A percentile compares a stretch with the other conserved stretches of the same genome.
These are phyloP conservation scores for Psittacus erithacus DNA, from an alignment of 2,113 vertebrate species.

Conservation along the genomic window DNA sequence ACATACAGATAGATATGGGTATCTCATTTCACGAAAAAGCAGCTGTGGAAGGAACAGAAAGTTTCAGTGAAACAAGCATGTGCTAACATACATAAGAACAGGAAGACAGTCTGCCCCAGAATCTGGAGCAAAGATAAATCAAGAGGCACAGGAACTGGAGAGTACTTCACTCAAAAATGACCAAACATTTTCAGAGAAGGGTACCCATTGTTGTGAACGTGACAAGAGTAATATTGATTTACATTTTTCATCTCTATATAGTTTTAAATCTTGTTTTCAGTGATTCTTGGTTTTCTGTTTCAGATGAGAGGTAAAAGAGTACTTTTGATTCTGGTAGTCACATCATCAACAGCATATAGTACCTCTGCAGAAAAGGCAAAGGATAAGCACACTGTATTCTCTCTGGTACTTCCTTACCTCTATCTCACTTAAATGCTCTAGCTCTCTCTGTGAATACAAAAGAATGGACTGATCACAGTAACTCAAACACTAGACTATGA, in stretches of 20 bases:
- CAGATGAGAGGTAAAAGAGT: background rate
- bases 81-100: background rate
- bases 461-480: fast-evolving
- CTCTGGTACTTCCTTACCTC: background rate
- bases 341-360: background rate
- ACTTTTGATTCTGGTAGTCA: background rate
- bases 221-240: background rate
- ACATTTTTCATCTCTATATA: background rate
- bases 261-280: background rate
- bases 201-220: background rate
- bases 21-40: background rate
- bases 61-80: background rate
- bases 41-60: background rate
- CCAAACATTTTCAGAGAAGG: background rate
- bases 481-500: background rate
- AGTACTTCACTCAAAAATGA: background rate
- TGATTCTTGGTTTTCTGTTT: background rate
- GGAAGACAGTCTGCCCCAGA: background rate
- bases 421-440: background rate
- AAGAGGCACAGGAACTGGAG: background rate
- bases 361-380: background rate
- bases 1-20: background rate
- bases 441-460: background rate
- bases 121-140: background rate
- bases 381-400: background rate